These are phyloP conservation scores for Agelas oroides DNA, from an alignment of 37 sponge, comb jelly and placozoan genomes.

Conservation along the genomic window DNA sequence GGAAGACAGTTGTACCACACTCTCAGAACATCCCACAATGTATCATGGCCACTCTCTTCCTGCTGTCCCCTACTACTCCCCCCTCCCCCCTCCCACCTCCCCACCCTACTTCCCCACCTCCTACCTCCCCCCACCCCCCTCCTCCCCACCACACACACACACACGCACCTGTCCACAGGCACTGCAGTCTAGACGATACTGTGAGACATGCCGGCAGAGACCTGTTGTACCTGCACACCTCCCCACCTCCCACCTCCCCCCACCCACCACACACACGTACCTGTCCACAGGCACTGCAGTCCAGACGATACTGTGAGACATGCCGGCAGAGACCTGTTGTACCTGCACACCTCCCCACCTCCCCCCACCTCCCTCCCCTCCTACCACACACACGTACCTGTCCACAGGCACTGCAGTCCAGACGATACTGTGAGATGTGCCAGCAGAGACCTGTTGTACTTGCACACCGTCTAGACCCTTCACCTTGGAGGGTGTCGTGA, in stretches of 20 bases:
- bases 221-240: conserved; percentile 78
- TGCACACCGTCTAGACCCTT: conserved; percentile 67
- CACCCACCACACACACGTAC: too few relatives aligned
- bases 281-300: conserved; percentile 86
- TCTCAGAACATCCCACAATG: too few relatives aligned
- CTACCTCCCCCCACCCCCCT: too few relatives aligned
- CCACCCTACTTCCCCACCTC: conserved; percentile 63
- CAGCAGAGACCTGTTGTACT: conserved; percentile 87
- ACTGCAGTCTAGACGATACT: conserved; percentile 92
- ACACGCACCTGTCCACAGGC: conserved; percentile 81
- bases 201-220: conserved; percentile 90
- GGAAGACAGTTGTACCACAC: too few relatives aligned
- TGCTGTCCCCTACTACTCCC: not conserved
- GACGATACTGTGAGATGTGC: conserved; percentile 89
- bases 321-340: conserved; percentile 89
- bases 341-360: conserved; percentile 70
- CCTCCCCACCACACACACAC: too few relatives aligned
- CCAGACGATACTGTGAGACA: conserved; percentile 92
- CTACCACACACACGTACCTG: too few relatives aligned
- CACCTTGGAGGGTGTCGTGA: conserved; percentile 75
- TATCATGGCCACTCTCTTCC: too few relatives aligned
- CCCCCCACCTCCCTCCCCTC: too few relatives aligned
- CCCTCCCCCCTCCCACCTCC: too few relatives aligned
- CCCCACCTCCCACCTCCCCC: too few relatives aligned
- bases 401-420: conserved; percentile 92